These are phyloP conservation scores for Anarhynchus alexandrinus DNA, from an alignment of 2,113 vertebrate genomes.

Conservation along the genomic window DNA sequence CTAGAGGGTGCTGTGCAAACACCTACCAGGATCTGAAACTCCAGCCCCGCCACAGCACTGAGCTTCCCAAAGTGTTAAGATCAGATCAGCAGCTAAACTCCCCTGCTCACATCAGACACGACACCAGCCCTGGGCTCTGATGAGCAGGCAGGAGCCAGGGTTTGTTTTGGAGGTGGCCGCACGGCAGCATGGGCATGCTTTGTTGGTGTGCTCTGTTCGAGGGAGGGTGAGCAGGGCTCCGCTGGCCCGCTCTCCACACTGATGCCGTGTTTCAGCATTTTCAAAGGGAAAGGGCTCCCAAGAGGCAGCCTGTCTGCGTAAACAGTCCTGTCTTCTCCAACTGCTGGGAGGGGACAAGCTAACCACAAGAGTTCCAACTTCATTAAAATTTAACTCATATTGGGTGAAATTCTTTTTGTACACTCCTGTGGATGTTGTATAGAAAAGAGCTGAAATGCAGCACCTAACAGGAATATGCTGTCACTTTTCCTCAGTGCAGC, in stretches of 20 bases:
- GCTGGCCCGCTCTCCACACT: not conserved
- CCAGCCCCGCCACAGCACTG: not conserved
- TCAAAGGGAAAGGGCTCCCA: not conserved
- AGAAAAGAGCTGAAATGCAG: not conserved
- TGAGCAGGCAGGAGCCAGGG: not conserved
- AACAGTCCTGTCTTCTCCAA: not conserved
- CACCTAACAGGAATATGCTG: not conserved
- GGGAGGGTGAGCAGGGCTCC: not conserved
- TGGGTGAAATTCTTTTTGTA: not conserved
- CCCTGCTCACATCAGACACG: not conserved
- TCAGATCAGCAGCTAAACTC: not conserved
- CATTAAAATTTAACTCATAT: not conserved
- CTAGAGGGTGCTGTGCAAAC: not conserved
- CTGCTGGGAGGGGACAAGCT: not conserved
- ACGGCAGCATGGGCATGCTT: not conserved
- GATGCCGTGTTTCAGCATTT: not conserved
- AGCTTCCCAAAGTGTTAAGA: not conserved
- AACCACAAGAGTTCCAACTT: not conserved
- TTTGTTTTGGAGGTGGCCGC: not conserved
- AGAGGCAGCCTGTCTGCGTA: not conserved
- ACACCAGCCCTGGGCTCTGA: not conserved
- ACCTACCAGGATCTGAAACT: not conserved
- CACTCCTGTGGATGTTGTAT: too few species aligned
- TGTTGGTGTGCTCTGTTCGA: not conserved
- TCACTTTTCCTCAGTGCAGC: not conserved